These are phyloP conservation scores for Lerema accius DNA, from an alignment of 1,140 invertebrate species.

Conservation along the genomic window DNA sequence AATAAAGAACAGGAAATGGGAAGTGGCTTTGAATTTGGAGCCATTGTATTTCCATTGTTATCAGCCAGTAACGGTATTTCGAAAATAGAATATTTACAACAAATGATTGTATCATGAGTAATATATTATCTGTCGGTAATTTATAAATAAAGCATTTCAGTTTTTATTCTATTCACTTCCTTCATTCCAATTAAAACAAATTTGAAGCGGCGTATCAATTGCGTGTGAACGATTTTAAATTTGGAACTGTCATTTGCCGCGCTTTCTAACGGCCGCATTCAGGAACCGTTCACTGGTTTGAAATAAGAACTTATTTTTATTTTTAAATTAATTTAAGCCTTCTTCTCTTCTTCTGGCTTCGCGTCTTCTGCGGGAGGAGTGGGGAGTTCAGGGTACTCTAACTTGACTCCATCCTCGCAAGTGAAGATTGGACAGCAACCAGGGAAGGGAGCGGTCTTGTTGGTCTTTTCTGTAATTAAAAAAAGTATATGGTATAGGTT, in stretches of 20 bases:
- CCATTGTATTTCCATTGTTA: slow-evolving; percentile 44
- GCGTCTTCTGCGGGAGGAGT: slow-evolving; percentile 84
- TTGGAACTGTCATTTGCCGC: slow-evolving; percentile 36
- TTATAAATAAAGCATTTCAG: slow-evolving; percentile 23
- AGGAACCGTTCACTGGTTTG: slow-evolving; percentile 28
- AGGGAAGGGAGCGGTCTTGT: slow-evolving; percentile 94
- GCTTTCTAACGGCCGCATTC: slow-evolving; percentile 15
- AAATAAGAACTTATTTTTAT: slow-evolving; percentile 40
- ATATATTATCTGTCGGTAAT: slow-evolving; percentile 27
- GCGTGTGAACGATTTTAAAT: slow-evolving; percentile 32
- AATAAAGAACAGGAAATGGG: slow-evolving; percentile 66
- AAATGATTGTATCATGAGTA: slow-evolving; percentile 22
- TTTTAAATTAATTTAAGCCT: slow-evolving; percentile 61
- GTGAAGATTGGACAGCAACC: slow-evolving; percentile 92
- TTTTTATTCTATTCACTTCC: slow-evolving; percentile 28
- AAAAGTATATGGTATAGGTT: slow-evolving; percentile 7
- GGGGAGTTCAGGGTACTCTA: slow-evolving; percentile 93
- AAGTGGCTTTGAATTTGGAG: slow-evolving; percentile 57
- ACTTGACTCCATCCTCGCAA: slow-evolving; percentile 91
- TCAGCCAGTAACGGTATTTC: slow-evolving; percentile 39
- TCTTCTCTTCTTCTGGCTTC: slow-evolving; percentile 78
- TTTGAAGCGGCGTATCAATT: slow-evolving; percentile 3
- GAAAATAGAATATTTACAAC: slow-evolving; percentile 38
- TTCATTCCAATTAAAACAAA: slow-evolving; percentile 4
- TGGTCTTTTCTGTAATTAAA: slow-evolving; percentile 88